Conservation (phyloP, 2,113 vertebrate genomes). For the Capricornis sumatraensis region DNA sequence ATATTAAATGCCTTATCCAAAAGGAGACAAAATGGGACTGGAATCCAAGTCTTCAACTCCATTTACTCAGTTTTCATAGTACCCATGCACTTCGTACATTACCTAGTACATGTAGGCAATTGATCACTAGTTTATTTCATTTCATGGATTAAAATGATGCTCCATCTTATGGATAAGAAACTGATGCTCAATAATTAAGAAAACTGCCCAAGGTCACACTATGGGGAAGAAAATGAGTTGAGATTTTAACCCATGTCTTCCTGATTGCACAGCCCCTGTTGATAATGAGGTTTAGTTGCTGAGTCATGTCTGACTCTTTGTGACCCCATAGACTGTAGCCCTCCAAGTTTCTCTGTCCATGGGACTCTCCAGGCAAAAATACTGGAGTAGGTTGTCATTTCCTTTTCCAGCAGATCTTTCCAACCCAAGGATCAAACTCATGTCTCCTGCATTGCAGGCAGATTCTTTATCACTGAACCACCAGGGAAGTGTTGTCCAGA, state of each 20-base stretch:
- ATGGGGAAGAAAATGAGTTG: background rate
- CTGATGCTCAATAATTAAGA: background rate
- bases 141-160: background rate
- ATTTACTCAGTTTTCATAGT: background rate
- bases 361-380: background rate
- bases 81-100: background rate
- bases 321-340: background rate
- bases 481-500: background rate
- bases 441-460: background rate
- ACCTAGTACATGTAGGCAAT: background rate
- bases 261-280: background rate
- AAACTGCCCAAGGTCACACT: background rate
- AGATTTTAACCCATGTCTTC: background rate
- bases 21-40: background rate
- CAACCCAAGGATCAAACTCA: background rate
- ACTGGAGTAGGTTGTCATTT: background rate
- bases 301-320: background rate
- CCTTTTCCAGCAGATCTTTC: background rate
- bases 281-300: background rate
- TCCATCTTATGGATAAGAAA: constrained; percentile 2
- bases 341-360: background rate
- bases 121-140: background rate
- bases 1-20: background rate
- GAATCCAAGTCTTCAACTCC: background rate
- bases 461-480: background rate